Base-by-base conservation (phyloP, 1,140 invertebrate genomes). In the Homalodisca vitripennis region DNA sequence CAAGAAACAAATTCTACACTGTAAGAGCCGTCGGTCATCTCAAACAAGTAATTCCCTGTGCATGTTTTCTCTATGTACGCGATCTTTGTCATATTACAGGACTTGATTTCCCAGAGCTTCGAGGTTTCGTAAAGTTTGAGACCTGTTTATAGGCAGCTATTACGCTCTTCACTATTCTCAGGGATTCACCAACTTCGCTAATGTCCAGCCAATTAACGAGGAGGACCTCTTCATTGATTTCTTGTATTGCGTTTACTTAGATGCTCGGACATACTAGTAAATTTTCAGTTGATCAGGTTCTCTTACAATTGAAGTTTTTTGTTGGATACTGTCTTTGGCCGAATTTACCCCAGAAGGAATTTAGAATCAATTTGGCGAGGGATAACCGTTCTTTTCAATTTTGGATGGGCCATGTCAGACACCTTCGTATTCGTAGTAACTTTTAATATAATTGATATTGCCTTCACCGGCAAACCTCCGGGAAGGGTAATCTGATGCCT, bases 81-180 rank as follows among this genome's bases (percentile, higher is more conserved):
- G 72, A 71, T 82, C 81, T 2, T 80, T 83, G 69, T 82, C 81
- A 29, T 73, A 78, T 69, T 83, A 82, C 1, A 81, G 62, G 2
- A 77, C 77, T 31, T 75, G 57, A 1, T 72, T 34, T 22, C 71
- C 74, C 14, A 82, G 57, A 32, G 71, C 66, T 73, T 80, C 74
- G 17, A 82, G 66, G 62, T 77, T 20, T 64, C 57, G 64, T 80
- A 82, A 2, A 82, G 73, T 71, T 80, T 75, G 6, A 82, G 66
- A 1, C 80, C 63, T 0, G 79, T 80, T 64, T 78, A 76, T 13
- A 81, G 0, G 74, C 75, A 1, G 78, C 79, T 1, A 81, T 70
- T 10, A 76, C 70, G 3, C 80, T 75, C 67, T 80, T 81, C 1
- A 77, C 75, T 31, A 31, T 75, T 2, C 0, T 1, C 1, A 66